Conservation (phyloP, 2,113 vertebrate species). For the Cheirogaleus medius region DNA sequence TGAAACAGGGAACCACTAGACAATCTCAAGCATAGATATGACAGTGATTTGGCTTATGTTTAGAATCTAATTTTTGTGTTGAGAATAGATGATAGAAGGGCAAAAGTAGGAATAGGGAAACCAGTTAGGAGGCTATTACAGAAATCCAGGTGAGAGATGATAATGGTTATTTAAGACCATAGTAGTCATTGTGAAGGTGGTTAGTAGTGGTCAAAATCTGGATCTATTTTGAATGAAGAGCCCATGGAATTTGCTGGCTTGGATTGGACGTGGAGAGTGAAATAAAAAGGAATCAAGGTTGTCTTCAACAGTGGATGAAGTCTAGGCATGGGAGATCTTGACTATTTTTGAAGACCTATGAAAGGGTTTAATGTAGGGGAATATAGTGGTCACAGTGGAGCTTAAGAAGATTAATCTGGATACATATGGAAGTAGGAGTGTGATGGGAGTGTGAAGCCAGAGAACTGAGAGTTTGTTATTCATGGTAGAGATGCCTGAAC, state of each 20-base stretch:
- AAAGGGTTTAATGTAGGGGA: constrained; percentile 29
- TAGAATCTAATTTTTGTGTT: constrained; percentile 50
- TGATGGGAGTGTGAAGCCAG: constrained; percentile 6
- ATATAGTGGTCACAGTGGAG: constrained; percentile 5
- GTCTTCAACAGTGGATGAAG: neutral
- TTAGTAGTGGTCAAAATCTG: constrained; percentile 43
- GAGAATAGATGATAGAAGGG: neutral
- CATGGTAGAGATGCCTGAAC: neutral
- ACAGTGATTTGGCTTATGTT: constrained; percentile 12
- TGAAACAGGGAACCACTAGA: neutral
- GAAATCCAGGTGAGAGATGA: constrained; percentile 14
- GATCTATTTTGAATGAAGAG: constrained; percentile 44
- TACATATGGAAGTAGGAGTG: neutral
- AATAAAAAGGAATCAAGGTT: neutral
- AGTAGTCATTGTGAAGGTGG: neutral
- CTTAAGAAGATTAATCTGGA: constrained; percentile 16
- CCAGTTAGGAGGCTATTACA: neutral
- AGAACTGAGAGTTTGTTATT: constrained; percentile 7
- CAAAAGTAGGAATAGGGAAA: neutral
- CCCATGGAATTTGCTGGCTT: constrained; percentile 13
- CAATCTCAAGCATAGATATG: neutral
- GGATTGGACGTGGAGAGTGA: neutral
- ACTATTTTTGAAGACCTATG: neutral
- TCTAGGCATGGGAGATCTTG: neutral
- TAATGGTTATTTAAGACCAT: neutral